phyloP scores from a whole-genome alignment of 2,797 vertebrate genomes.

The Lerista edwardsae region DNA sequence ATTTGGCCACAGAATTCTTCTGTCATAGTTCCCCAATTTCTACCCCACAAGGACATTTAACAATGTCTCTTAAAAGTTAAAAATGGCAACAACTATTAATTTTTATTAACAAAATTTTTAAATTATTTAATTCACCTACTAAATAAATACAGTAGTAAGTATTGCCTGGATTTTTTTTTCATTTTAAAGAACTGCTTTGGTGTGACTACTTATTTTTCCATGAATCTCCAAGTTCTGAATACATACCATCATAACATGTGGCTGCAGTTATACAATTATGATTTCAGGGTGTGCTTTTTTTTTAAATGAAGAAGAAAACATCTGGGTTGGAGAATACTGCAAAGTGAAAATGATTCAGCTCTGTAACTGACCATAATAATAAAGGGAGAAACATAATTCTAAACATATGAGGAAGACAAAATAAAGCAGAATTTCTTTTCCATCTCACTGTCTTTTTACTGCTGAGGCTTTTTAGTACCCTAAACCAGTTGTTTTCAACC shows the following conservation, averaged over 20 bases:
- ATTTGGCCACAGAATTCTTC: background rate
- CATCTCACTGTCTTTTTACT: background rate
- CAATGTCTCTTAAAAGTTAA: background rate
- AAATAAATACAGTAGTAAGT: background rate
- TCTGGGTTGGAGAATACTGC: constrained; percentile 23
- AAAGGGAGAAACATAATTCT: constrained; percentile 1
- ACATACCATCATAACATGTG: constrained; percentile 10
- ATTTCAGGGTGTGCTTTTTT: constrained; percentile 13
- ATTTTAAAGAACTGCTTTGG: constrained; percentile 32
- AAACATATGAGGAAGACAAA: constrained; percentile 15
- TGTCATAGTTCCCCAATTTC: background rate
- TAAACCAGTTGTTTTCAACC: no score
- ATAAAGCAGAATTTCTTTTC: background rate
- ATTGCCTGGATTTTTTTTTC: background rate
- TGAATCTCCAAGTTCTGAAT: constrained; percentile 20
- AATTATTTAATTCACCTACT: no score
- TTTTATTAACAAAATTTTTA: background rate
- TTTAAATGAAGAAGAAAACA: constrained; percentile 27
- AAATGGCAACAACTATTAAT: background rate
- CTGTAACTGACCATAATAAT: constrained; percentile 16
- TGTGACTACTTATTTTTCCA: background rate
- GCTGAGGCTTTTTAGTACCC: constrained; percentile 5
- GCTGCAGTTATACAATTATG: constrained; percentile 21
- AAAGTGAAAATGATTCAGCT: background rate
- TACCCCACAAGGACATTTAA: background rate